Conservation (phyloP, 2,888 invertebrate genomes). For the Idaea straminata region DNA sequence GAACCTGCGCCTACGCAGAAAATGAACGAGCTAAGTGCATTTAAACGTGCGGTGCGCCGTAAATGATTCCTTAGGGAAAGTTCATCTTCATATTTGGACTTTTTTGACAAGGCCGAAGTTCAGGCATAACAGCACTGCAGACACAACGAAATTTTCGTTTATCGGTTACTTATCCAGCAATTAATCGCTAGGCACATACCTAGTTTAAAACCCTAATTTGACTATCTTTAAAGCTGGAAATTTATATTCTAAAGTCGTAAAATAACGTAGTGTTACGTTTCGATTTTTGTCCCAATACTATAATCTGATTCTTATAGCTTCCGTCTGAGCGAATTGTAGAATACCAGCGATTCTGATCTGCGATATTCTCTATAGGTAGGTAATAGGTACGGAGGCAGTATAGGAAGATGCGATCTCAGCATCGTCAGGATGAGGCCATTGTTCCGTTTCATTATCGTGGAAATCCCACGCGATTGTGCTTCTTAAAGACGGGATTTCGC, state of each 20-base stretch:
- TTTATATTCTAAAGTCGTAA: too few species aligned
- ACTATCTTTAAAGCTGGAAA: too few species aligned
- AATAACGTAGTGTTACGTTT: too few species aligned
- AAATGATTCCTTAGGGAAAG: not conserved
- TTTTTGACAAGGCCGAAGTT: not conserved
- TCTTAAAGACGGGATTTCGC: conserved; percentile 7
- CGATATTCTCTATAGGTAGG: not conserved
- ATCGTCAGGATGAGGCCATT: conserved; percentile 27
- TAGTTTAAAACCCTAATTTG: too few species aligned
- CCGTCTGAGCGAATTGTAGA: too few species aligned
- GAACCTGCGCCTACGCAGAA: conserved; percentile 27
- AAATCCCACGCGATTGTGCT: conserved; percentile 25
- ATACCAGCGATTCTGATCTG: not conserved
- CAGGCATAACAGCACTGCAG: too few species aligned
- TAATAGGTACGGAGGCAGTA: not conserved
- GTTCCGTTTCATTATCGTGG: conserved; percentile 29
- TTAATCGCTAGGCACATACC: too few species aligned
- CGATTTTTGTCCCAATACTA: too few species aligned
- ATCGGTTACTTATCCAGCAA: too few species aligned
- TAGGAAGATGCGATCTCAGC: conserved; percentile 19
- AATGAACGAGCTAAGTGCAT: conserved; percentile 5
- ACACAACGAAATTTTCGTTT: too few species aligned
- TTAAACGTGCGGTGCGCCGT: not conserved
- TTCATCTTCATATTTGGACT: not conserved
- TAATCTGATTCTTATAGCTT: too few species aligned